Conservation (phyloP, 2,113 vertebrate genomes). For the Anguilla rostrata region DNA sequence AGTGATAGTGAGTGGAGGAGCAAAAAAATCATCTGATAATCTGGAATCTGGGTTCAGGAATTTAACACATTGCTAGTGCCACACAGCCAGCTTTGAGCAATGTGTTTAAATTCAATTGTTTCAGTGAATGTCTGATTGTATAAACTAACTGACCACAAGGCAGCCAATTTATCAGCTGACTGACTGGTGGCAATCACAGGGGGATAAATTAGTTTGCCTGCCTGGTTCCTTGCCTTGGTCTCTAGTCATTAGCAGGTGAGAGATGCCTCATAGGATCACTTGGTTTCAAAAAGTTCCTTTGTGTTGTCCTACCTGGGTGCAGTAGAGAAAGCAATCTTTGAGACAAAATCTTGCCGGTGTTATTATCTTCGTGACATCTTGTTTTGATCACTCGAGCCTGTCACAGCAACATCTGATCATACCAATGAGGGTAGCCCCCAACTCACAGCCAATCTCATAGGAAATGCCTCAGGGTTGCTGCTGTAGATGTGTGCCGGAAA, state of each 20-base stretch:
- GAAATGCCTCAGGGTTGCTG: not conserved
- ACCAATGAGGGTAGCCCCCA: not conserved
- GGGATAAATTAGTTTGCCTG: not conserved
- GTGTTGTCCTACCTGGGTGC: not conserved
- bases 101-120: not conserved
- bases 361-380: not conserved
- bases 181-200: not conserved
- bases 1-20: not conserved
- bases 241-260: not conserved
- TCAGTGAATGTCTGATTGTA: not conserved
- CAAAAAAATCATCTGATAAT: not conserved
- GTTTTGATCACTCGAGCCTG: not conserved
- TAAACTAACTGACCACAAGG: not conserved
- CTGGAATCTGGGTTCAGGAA: too few relatives aligned
- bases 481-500: not conserved
- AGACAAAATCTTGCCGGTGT: not conserved
- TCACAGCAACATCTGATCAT: not conserved
- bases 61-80: not conserved
- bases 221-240: not conserved
- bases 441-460: not conserved
- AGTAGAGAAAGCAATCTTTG: not conserved
- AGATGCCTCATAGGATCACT: not conserved
- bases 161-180: not conserved
- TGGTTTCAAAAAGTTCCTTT: not conserved
- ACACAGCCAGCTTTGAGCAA: not conserved